Conservation (phyloP, 2,888 invertebrate species). For the Toxonevra muliebris region DNA sequence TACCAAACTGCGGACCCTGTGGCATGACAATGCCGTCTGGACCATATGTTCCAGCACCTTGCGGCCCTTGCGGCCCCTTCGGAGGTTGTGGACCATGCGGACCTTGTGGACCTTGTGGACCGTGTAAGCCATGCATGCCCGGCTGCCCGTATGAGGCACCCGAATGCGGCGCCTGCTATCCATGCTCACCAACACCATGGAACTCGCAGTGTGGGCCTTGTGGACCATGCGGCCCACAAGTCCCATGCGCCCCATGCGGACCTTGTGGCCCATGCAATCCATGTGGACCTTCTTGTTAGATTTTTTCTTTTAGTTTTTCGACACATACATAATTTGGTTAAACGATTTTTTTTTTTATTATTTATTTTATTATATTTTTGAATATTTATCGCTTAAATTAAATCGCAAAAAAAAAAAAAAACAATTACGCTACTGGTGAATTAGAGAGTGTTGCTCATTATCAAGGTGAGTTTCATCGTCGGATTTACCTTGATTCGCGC, state of each 20-base stretch:
- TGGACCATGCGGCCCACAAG: constrained; percentile 47
- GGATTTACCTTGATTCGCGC: constrained; percentile 51
- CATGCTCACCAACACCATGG: constrained; percentile 43
- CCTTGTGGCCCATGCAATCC: constrained; percentile 49
- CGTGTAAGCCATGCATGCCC: constrained; percentile 28
- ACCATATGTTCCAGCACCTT: constrained; percentile 45
- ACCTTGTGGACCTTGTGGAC: constrained; percentile 32
- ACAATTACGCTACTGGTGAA: neutral
- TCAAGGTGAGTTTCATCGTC: constrained; percentile 53
- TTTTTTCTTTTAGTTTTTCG: constrained; percentile 33
- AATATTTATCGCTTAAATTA: constrained; percentile 7
- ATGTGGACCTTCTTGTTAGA: constrained; percentile 51
- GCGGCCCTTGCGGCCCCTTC: constrained; percentile 45
- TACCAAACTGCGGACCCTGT: constrained; percentile 42
- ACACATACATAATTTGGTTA: neutral
- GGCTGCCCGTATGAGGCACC: constrained; percentile 44
- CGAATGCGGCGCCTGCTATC: constrained; percentile 39
- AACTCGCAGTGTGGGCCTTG: constrained; percentile 48
- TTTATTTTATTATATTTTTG: neutral
- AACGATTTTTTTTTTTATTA: neutral
- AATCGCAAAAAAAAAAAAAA: neutral
- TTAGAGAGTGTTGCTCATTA: constrained; percentile 26
- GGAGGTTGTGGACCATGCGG: constrained; percentile 32
- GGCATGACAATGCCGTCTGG: constrained; percentile 48
- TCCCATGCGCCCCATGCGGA: constrained; percentile 46